Evolutionary conservation across 2,888 invertebrate species (phyloP).

Genomic region (Callinectes sapidus): DNA sequence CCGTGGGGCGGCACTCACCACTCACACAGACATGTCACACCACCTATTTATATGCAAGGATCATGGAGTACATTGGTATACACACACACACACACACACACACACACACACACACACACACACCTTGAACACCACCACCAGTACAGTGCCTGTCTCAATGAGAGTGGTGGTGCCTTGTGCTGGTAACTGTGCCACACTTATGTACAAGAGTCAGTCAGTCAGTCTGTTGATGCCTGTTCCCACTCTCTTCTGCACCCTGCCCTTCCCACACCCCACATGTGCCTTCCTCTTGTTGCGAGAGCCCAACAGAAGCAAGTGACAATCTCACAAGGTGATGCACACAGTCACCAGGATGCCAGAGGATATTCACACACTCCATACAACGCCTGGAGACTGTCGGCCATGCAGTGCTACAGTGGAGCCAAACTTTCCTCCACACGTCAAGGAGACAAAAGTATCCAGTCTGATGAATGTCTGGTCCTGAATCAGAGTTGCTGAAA

Average conservation of each 20-base stretch:
- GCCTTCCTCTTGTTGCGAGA: conserved; percentile 66
- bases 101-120: not conserved
- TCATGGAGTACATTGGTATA: not conserved
- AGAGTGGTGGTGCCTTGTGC: not conserved
- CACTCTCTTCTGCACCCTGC: conserved; percentile 23
- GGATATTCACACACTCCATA: not conserved
- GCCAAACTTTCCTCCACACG: not conserved
- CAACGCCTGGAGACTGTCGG: not conserved
- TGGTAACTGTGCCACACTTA: not conserved
- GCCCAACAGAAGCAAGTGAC: conserved; percentile 64
- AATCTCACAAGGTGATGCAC: conserved; percentile 59
- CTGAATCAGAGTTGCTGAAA: not conserved
- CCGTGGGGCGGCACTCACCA: not conserved
- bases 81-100: conserved; percentile 1
- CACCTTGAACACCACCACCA: not conserved
- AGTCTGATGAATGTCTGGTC: not conserved
- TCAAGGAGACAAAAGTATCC: not conserved
- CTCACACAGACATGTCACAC: not conserved
- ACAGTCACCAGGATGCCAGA: conserved; percentile 46
- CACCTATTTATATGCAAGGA: not conserved
- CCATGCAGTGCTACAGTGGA: conserved; percentile 24
- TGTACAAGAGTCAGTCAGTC: not conserved
- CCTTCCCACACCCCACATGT: conserved; percentile 56
- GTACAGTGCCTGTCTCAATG: conserved; percentile 55
- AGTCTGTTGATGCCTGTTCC: conserved; percentile 28